Conservation (phyloP, 1,140 invertebrate genomes). For the Brachionus plicatilis region DNA sequence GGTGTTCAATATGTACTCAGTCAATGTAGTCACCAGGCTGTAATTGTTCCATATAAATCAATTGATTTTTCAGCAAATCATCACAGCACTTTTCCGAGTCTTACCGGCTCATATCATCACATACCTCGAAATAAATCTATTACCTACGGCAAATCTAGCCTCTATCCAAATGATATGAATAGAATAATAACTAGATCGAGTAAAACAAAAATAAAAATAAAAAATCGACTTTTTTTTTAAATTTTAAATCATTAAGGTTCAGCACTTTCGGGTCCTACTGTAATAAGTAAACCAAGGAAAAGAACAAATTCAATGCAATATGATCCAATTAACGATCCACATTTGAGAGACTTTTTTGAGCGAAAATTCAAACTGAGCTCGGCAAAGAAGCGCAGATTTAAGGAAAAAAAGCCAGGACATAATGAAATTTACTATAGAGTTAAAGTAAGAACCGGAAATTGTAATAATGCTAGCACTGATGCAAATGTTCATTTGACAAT, state of each 20-base stretch:
- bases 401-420: background rate
- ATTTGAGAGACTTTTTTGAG: constrained; percentile 52
- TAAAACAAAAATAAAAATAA: background rate
- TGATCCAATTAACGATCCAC: constrained; percentile 52
- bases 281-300: background rate
- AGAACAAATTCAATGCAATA: constrained; percentile 43
- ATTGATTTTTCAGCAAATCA: background rate
- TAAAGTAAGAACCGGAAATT: constrained; percentile 25
- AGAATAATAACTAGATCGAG: constrained; percentile 1
- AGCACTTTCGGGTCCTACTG: background rate
- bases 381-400: constrained; percentile 18
- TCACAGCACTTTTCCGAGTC: background rate
- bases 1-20: background rate
- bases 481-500: constrained; percentile 40
- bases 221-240: background rate
- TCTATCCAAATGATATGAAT: background rate
- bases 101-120: background rate
- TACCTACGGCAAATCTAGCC: background rate
- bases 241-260: background rate
- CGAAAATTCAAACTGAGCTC: constrained; percentile 46
- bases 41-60: constrained; percentile 21
- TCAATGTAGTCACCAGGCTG: background rate
- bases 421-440: background rate
- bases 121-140: constrained; percentile 14
- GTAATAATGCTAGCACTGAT: constrained; percentile 38